Base-by-base conservation (phyloP, 2,888 invertebrate species). In the Lepas anatifera region DNA sequence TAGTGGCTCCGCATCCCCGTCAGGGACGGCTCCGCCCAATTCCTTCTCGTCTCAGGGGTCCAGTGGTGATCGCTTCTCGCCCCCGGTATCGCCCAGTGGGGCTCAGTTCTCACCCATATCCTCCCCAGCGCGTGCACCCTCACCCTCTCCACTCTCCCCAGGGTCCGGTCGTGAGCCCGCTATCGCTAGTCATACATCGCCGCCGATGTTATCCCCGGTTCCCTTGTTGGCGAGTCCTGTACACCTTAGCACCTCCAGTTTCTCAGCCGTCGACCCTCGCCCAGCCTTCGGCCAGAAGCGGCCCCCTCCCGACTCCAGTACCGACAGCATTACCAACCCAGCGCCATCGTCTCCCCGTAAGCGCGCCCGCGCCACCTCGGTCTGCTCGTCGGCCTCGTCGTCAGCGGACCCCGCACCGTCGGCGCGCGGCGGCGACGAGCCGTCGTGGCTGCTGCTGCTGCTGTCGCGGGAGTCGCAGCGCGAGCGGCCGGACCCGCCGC, bases 401-500 rank as follows among this genome's bases (percentile, higher is more conserved):
- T 25, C n/a, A 10, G 64, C 11, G 35, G 16, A 4, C 63, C 18
- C 7, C 35, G 22, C 13, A 37, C 8, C 64, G n/a, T 10, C 64
- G 64, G 11, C n/a, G 7, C 39, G 66, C 7, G 25, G 63, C 35
- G 66, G 39, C 10, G 66, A 66, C 25, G 66, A 66, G 66, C 22
- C 39, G 13, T 8, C 7, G 25, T 66, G 66, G 66, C 66, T 66
- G 39, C 66, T 66, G 66, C 66, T 39, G 66, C 66, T 66, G 66
- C 39, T 66, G 39, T 66, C 66, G 39, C 39, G 37, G 4, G 66
- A 66, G 66, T 66, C 66, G 66, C 66, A 66, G 66, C 4, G 11
- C 13, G 66, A 66, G 66, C 39, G 39, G 37, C 66, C 66, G 13
- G 39, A 39, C 66, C 25, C 4, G 7, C 39, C 11, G 66, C 39